Percentiles rank a stretch among this genome's conserved stretches.
These are phyloP conservation scores for Gobiocypris rarus DNA, from an alignment of 2,113 vertebrate genomes.

Conservation along the genomic window DNA sequence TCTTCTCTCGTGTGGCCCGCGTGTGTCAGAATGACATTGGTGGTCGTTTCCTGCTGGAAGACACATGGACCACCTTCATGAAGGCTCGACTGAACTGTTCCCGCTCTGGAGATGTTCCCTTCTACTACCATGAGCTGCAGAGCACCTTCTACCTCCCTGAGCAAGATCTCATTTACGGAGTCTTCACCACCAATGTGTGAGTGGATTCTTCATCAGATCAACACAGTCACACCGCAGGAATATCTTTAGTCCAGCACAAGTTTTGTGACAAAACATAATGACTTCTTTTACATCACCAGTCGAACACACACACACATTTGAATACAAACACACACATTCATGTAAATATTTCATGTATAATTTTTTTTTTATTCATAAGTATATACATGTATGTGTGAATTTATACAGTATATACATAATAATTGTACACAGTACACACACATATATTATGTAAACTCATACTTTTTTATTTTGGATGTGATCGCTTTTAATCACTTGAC, in stretches of 20 bases:
- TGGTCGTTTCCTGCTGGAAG: conserved; percentile 91
- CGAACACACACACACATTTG: too few species aligned
- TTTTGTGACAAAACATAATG: background rate
- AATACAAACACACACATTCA: too few species aligned
- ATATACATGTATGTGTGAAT: too few species aligned
- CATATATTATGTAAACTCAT: too few species aligned
- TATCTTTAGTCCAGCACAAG: background rate
- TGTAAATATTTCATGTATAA: too few species aligned
- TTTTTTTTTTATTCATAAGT: too few species aligned
- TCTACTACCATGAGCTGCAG: conserved; percentile 94
- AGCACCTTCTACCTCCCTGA: conserved; percentile 91
- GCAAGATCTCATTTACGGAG: conserved; percentile 91
- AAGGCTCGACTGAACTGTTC: conserved; percentile 96
- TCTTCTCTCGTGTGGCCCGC: conserved; percentile 91
- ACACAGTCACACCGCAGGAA: background rate
- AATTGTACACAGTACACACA: too few species aligned
- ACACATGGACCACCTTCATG: conserved; percentile 99
- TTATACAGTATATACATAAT: too few species aligned
- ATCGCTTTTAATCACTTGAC: too few species aligned
- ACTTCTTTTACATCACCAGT: too few species aligned
- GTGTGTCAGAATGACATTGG: conserved; percentile 97
- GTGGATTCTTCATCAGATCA: conserved; percentile 57
- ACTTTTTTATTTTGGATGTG: too few species aligned
- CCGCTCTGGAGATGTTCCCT: conserved; percentile 91
- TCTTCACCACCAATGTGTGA: conserved; percentile 96